Base-by-base conservation (phyloP, 2,797 vertebrate species). In the Octomys mimax region DNA sequence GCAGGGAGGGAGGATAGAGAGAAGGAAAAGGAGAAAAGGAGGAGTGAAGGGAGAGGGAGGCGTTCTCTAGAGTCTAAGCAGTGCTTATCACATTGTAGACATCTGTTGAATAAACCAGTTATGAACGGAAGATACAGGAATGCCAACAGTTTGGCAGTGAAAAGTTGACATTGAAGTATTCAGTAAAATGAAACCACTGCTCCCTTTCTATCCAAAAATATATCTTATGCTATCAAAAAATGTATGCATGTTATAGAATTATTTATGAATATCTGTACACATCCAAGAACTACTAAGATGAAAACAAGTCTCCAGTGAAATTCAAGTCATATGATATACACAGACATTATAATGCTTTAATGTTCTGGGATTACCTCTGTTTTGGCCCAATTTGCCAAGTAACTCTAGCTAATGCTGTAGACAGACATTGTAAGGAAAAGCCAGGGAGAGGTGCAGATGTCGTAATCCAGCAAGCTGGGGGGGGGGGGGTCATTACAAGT, bases 181-280 rank as follows among this genome's bases (percentile, higher is more conserved):
- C 28, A 86, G 36, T 46, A 62, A 57, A 96, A 85, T 42, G 26
- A 89, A 75, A 95, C n/a, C 84, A 49, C 26, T 14, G 33, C 13
- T 78, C 59, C 7, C 62, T 36, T 59, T 87, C 78, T 92, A 84
- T 78, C 19, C 66, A 84, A 66, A 90, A 96, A 87, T 70, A 36
- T 28, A 83, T 14, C 12, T 5, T 57, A 87, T 59, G 71, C 46
- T 66, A 12, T 68, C 2, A 91, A 91, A 91, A 88, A 89, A 54
- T 36, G 19, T 68, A 2, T 70, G n/a, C 73, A 73, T 89, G 71
- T 26, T 85, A n/a, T 75, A 81, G 24, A 90, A 90, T 70, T 36
- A 75, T 46, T 91, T 77, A 85, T 16, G 83, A 89, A 75, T 78
- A 70, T 39, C 49, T 86, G 28, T 31, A 85, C n/a, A 64, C 18